Percentiles rank a stretch among this genome's conserved stretches.
phyloP scores from a whole-genome alignment of 2,888 invertebrate genomes.

The Apodemia zela region DNA sequence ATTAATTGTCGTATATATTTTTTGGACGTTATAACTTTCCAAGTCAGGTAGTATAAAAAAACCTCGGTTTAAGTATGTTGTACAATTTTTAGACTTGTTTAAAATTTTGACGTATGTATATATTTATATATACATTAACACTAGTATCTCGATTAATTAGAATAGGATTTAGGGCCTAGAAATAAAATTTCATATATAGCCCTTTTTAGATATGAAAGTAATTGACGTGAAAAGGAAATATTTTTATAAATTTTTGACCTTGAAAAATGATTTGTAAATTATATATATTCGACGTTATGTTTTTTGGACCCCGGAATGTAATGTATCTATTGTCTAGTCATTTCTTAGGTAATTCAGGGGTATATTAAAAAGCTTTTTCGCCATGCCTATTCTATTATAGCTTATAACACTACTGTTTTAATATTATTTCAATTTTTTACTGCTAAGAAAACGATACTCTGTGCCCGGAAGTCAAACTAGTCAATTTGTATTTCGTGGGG shows the following conservation, averaged over 20 bases:
- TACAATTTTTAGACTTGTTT: neutral
- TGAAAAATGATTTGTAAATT: neutral
- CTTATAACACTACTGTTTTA: neutral
- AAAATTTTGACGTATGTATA: neutral
- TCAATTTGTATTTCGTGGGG: too few species aligned
- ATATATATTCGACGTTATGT: neutral
- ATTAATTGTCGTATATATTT: too few species aligned
- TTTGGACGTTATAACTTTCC: too few species aligned
- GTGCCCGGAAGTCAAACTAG: too few species aligned
- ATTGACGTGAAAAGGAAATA: slow-evolving; percentile 7
- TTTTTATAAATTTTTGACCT: slow-evolving; percentile 14
- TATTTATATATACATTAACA: neutral
- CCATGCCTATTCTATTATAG: neutral
- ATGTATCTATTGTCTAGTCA: slow-evolving; percentile 11
- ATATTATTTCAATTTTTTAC: neutral
- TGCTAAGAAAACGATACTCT: neutral
- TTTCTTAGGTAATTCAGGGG: neutral
- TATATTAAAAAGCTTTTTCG: neutral
- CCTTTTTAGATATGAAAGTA: neutral
- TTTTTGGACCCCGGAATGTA: neutral
- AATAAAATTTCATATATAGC: slow-evolving; percentile 4
- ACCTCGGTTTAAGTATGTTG: too few species aligned
- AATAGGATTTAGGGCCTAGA: slow-evolving; percentile 7
- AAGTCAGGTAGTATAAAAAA: too few species aligned
- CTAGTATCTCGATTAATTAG: slow-evolving; percentile 11